These are phyloP conservation scores for Typhlichthys subterraneus DNA, from an alignment of 2,797 vertebrate genomes.

Conservation along the genomic window DNA sequence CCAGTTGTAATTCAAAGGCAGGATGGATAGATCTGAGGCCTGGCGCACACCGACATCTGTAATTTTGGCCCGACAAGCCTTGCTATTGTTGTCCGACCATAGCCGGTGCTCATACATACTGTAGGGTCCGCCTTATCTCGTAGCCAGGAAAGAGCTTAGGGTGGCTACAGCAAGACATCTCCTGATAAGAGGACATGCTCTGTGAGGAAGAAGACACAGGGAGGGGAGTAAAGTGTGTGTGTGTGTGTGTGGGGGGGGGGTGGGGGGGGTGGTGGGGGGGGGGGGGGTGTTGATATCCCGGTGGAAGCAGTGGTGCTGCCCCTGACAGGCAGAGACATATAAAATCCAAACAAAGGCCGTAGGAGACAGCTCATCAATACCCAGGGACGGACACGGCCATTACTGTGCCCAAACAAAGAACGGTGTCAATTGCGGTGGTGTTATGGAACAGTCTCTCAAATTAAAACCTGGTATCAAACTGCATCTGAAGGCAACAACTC, in stretches of 20 bases:
- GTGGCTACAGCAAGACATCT: constrained; percentile 81
- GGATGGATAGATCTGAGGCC: constrained; percentile 67
- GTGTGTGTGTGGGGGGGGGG: constrained; percentile 17
- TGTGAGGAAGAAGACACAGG: constrained; percentile 33
- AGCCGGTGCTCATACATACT: constrained; percentile 62
- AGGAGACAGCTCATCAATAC: constrained; percentile 93
- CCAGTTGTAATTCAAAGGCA: constrained; percentile 78
- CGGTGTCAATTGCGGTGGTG: constrained; percentile 17
- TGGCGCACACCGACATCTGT: constrained; percentile 72
- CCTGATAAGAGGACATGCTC: constrained; percentile 84
- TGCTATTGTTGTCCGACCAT: constrained; percentile 76
- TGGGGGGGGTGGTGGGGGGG: constrained; percentile 1
- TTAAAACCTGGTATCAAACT: constrained; percentile 97
- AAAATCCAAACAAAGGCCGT: constrained; percentile 84
- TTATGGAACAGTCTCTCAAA: constrained; percentile 93
- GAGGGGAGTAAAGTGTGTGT: constrained; percentile 32
- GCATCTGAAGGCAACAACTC: constrained; percentile 92
- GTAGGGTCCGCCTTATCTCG: constrained; percentile 84
- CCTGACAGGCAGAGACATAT: constrained; percentile 84
- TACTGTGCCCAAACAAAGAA: constrained; percentile 89
- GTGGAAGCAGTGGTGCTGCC: constrained; percentile 69
- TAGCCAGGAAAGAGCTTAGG: constrained; percentile 81
- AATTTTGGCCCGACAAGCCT: constrained; percentile 68
- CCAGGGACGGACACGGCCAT: constrained; percentile 90
- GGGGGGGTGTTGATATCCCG: constrained; percentile 83